Evolutionary conservation across 2,888 invertebrate species (phyloP), one percentile per base, ranked within the genome.

Genomic region (Rapana venosa): DNA sequence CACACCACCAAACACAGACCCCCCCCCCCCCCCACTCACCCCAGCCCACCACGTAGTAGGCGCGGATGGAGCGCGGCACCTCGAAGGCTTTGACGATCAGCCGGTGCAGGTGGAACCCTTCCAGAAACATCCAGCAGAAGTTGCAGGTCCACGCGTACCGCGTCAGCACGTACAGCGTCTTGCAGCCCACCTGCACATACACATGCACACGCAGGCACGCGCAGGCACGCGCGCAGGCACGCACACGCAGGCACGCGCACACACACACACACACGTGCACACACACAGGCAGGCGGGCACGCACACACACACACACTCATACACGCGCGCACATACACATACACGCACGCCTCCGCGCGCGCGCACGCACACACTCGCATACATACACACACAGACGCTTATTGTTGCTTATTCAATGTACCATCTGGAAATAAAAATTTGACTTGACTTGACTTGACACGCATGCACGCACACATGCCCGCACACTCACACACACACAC

Each of bases 41-140:
- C 95, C 95, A 96, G 17, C 95, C 95, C 35, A 94, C 91, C 15
- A 95, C 56, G 90, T 94, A 95, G 89, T 95, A 94, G 35, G 92
- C 91, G 6, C 92, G 56, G 30, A 96, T 92, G 8, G 93, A 92
- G 87, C 94, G 94, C 5, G 95, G 96, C 20, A 94, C 93, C 88
- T 94, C 92, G 91, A 96, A 96, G 20, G 95, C 95, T 36, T 94
- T 94, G n/a, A 94, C 94, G 58, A 96, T 94, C 1, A 96, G 94
- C 47, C 95, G 87, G 91, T 95, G 95, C 11, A 96, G 94, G 90
- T 95, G 95, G 83, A 95, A 94, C 0, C 95, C 96, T 90, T 96
- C 95, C 77, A 94, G 93, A 86, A 95, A 94, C 96, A 96, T 96
- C 95, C 95, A 95, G 90, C 94, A 92, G 91, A 93, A 95, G 89